These are phyloP conservation scores for Branchinecta lynchi DNA, from an alignment of 1,140 invertebrate species.

Conservation along the genomic window DNA sequence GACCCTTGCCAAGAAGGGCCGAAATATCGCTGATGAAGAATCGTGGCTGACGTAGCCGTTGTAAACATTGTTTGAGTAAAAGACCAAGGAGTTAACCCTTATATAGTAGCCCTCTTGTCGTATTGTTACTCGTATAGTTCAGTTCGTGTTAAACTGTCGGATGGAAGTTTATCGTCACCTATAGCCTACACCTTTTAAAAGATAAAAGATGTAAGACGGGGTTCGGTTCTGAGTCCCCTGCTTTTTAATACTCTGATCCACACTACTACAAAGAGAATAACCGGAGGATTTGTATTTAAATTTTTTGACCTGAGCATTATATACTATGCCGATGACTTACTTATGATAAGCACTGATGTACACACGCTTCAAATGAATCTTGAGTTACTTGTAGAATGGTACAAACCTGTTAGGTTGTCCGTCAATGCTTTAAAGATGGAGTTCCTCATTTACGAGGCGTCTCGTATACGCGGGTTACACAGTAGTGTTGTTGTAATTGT, in stretches of 20 bases:
- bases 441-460: conserved; percentile 5
- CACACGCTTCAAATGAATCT: conserved; percentile 8
- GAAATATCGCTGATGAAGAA: too few species aligned
- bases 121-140: conserved; percentile 7
- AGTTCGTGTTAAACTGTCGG: too few species aligned
- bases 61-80: too few species aligned
- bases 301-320: conserved; percentile 2
- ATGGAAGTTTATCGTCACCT: too few species aligned
- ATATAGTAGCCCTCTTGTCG: conserved; percentile 6
- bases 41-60: too few species aligned
- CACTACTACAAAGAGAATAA: conserved; percentile 10
- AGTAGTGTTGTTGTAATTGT: too few species aligned
- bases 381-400: neutral
- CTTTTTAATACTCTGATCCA: conserved; percentile 10
- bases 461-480: too few species aligned
- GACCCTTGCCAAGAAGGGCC: too few species aligned
- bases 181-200: too few species aligned
- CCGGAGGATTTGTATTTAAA: conserved; percentile 6
- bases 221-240: too few species aligned
- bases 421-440: conserved; percentile 6
- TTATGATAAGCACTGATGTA: conserved; percentile 6
- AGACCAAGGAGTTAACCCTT: conserved; percentile 15
- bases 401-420: neutral
- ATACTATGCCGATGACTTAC: conserved; percentile 5
- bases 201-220: too few species aligned